Base-by-base conservation (phyloP, 2,113 vertebrate genomes). In the Amphiprion percula region DNA sequence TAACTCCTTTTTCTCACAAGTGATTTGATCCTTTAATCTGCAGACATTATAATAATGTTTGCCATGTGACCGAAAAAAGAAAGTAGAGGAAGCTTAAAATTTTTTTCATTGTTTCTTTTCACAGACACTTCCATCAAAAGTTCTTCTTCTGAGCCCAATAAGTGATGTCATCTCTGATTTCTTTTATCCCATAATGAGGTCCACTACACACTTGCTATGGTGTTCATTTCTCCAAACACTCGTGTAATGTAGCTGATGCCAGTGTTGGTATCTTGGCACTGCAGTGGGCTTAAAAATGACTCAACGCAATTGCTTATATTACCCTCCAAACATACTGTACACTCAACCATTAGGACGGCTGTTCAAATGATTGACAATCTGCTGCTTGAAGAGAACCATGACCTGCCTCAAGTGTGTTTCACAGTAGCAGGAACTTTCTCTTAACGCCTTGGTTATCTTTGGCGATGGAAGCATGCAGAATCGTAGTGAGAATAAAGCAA, bases 151-250 rank as follows among this genome's bases (percentile, higher is more conserved):
- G 5, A 70, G 5, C 59, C 60, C 23, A 84, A 74, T 1, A 33
- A 67, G n/a, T 79, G 74, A 84, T 46, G 55, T 84, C 47, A 77
- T 54, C 60, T 68, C 19, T 33, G 30, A 60, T 59, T 11, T 23
- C 9, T 37, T 66, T 63, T 64, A 24, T n/a, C 50, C 39, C 24
- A 21, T 63, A 56, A 78, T 74, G 63, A 86, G 54, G 26, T 26
- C 41, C 1, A 1, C 62, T 52, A 30, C 54, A 64, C 64, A 68
- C 46, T 61, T 49, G 53, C 66, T 63, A 39, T 59, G 33, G 4
- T 64, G 12, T 63, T 39, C 5, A 10, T 72, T 56, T 58, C 41
- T 63, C 41, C 50, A 59, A 62, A 74, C 26, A 39, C 7, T 12
- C 39, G 1, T 79, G 55, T 64, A 16, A 23, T 64, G 58, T 55